phyloP scores from a whole-genome alignment of 2,888 invertebrate species.

The Sturmia bella region DNA sequence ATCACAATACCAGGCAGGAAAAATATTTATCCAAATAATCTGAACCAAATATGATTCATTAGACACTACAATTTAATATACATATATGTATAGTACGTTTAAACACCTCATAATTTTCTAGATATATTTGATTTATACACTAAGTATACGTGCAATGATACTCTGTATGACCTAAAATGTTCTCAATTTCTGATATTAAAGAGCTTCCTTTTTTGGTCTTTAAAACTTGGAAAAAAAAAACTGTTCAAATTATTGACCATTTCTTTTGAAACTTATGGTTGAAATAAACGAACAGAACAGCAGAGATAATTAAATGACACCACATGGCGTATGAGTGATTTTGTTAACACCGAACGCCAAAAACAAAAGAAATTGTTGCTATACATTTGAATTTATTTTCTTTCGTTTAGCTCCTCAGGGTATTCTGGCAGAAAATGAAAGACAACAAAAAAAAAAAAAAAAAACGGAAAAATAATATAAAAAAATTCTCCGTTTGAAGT shows the following conservation, averaged over 20 bases:
- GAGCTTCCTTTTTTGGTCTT: neutral
- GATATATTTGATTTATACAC: too few relatives aligned
- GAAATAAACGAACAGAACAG: conserved; percentile 14
- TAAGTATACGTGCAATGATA: too few relatives aligned
- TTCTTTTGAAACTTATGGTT: conserved; percentile 16
- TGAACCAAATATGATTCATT: too few relatives aligned
- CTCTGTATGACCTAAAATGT: too few relatives aligned
- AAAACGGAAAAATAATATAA: neutral
- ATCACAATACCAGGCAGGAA: too few relatives aligned
- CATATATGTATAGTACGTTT: too few relatives aligned
- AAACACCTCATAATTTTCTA: too few relatives aligned
- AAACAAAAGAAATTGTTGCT: conserved; percentile 50
- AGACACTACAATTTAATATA: too few relatives aligned
- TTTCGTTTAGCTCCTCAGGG: conserved; percentile 43
- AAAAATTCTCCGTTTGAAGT: conserved; percentile 15
- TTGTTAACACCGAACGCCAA: conserved; percentile 61
- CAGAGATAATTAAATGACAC: conserved; percentile 49
- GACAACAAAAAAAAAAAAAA: conserved; percentile 4
- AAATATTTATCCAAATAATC: too few relatives aligned
- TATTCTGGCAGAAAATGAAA: conserved; percentile 22
- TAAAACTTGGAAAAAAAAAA: neutral
- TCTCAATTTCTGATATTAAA: neutral
- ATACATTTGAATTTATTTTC: conserved; percentile 39
- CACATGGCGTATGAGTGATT: conserved; percentile 66
- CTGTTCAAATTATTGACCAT: conserved; percentile 24